Evolutionary conservation across 2,797 vertebrate genomes (phyloP).

Genomic region (Hydrolagus colliei): DNA sequence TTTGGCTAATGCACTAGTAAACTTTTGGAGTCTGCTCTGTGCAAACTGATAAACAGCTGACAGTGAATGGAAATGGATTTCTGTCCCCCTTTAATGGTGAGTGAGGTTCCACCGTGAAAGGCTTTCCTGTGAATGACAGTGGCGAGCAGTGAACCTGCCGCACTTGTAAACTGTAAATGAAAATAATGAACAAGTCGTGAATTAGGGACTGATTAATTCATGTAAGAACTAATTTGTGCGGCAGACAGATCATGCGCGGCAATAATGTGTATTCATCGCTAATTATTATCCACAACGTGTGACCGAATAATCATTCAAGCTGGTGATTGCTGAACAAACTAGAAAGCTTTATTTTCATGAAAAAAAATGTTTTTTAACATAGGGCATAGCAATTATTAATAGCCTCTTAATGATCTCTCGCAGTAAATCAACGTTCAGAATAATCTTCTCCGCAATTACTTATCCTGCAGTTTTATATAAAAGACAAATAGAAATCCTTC

Average conservation of each 20-base stretch:
- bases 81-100: not conserved
- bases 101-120: not conserved
- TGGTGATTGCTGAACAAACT: not conserved
- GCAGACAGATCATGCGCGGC: not conserved
- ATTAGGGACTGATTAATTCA: not conserved
- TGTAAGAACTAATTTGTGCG: not conserved
- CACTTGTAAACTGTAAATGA: not conserved
- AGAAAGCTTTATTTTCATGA: not conserved
- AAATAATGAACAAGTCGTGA: slow-evolving; percentile 2
- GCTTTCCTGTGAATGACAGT: not conserved
- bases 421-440: too few relatives aligned
- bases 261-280: not conserved
- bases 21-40: not conserved
- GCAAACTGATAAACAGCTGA: slow-evolving; percentile 2
- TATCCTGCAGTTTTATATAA: not conserved
- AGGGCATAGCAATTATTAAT: not conserved
- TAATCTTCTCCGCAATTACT: not conserved
- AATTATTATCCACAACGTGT: not conserved
- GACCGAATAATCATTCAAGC: not conserved
- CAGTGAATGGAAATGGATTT: not conserved
- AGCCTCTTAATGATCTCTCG: not conserved
- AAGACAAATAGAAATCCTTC: not conserved
- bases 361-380: not conserved
- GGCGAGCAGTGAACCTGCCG: not conserved
- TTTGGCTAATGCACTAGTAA: not conserved